Conservation (phyloP, 1,140 invertebrate genomes). For the Idris sp. region DNA sequence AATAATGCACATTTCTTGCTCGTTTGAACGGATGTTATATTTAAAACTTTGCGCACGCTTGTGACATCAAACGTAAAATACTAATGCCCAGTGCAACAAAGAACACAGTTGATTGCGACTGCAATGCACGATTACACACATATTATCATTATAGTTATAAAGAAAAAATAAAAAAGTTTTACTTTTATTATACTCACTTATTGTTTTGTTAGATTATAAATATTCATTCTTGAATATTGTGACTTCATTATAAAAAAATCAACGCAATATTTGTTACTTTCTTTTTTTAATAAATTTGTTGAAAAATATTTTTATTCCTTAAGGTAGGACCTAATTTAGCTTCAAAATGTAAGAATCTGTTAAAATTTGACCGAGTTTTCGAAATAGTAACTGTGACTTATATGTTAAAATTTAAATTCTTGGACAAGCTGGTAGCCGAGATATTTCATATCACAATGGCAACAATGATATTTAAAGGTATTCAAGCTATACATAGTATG, state of each 20-base stretch:
- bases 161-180: conserved; percentile 44
- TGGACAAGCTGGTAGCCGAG: no score
- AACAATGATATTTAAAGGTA: no score
- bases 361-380: no score
- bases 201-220: conserved; percentile 12
- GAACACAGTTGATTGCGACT: conserved; percentile 29
- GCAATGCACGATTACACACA: conserved; percentile 46
- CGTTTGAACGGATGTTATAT: conserved; percentile 29
- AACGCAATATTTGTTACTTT: no score
- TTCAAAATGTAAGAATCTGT: no score
- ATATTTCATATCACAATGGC: no score
- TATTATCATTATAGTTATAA: conserved; percentile 61
- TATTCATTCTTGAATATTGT: conserved; percentile 37
- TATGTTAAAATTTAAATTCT: no score
- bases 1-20: conserved; percentile 47
- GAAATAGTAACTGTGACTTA: no score
- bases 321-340: no score
- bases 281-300: no score
- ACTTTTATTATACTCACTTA: conserved; percentile 7
- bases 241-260: conserved; percentile 25
- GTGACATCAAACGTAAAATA: conserved; percentile 54
- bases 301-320: no score
- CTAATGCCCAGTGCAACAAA: conserved; percentile 47
- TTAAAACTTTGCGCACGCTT: conserved; percentile 48
- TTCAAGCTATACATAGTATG: no score